Evolutionary conservation across 2,888 invertebrate genomes (phyloP), one percentile per base, ranked within the genome.

Genomic region (Notodromas monacha): DNA sequence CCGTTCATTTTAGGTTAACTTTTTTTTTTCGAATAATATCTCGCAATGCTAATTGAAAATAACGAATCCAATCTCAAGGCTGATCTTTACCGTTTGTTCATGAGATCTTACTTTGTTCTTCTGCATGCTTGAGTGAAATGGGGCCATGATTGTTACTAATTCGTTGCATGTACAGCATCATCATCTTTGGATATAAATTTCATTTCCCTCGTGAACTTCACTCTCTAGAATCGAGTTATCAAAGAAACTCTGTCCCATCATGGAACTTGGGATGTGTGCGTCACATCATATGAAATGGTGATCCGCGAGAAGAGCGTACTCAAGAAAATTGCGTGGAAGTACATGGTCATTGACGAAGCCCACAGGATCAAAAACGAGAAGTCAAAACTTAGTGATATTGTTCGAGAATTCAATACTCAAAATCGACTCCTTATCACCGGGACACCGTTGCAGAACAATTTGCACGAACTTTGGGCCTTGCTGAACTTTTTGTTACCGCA

Each of bases 361-460:
- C 96, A 99, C 53, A 64, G 96, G 34, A 92, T 96, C 40, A 96
- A 96, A 51, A 96, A 96, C 52, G 96, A 96, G 49, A 92, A 99
- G 51, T 89, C 86, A 0, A 96, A 92, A 52, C 56, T 96, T 1
- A 89, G 89, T 0, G 89, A 92, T 54, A 70, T 89, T 44, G 61
- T 96, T 3, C 58, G 96, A 31, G 81, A 89, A 50, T 86, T 96
- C 44, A 86, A 86, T 49, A 86, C 92, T 4, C 70, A 79, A 36
- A 89, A 96, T 50, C 64, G 92, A 26, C 57, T 96, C 26, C 55
- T 96, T 10, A 54, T 96, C 30, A 96, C 96, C 4, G 92, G 96
- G 38, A 99, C 96, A 4, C 96, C 89, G 0, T 55, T 99, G 12
- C 96, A 99, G 51, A 99, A 96, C 48, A 96, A 96, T 51, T 61